These are phyloP conservation scores for Bambusicola thoracicus DNA, from an alignment of 2,113 vertebrate genomes.

Conservation along the genomic window DNA sequence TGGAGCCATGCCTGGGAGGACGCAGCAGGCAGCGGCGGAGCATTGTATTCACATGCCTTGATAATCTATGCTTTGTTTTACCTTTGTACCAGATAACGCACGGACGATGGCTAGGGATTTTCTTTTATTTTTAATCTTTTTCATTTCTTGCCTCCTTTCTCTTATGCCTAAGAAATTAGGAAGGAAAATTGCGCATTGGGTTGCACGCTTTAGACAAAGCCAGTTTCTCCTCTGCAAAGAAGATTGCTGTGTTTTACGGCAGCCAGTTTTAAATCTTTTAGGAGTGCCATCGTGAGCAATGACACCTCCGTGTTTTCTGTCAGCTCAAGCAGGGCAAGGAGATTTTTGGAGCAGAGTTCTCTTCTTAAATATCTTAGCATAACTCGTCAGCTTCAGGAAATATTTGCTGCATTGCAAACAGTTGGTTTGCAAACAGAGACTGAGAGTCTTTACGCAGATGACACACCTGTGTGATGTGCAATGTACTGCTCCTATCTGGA, in stretches of 20 bases:
- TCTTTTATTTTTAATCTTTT: not conserved
- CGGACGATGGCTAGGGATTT: not conserved
- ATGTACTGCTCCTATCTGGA: rapidly evolving
- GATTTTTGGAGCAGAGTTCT: not conserved
- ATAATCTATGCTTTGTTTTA: not conserved
- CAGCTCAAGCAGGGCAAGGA: not conserved
- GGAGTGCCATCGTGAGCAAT: not conserved
- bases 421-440: rapidly evolving
- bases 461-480: rapidly evolving
- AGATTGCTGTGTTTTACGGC: not conserved
- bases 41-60: not conserved
- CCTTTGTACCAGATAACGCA: not conserved
- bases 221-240: not conserved
- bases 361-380: not conserved
- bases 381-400: not conserved
- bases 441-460: rapidly evolving
- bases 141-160: not conserved
- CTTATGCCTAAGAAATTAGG: not conserved
- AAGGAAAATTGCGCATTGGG: not conserved
- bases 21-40: not conserved
- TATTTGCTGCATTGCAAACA: not conserved
- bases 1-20: not conserved
- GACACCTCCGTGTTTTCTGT: not conserved
- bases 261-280: not conserved
- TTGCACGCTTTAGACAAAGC: not conserved